Conservation (phyloP, 53 echinoderm and acorn worm genomes). For the Paracentrotus lividus region DNA sequence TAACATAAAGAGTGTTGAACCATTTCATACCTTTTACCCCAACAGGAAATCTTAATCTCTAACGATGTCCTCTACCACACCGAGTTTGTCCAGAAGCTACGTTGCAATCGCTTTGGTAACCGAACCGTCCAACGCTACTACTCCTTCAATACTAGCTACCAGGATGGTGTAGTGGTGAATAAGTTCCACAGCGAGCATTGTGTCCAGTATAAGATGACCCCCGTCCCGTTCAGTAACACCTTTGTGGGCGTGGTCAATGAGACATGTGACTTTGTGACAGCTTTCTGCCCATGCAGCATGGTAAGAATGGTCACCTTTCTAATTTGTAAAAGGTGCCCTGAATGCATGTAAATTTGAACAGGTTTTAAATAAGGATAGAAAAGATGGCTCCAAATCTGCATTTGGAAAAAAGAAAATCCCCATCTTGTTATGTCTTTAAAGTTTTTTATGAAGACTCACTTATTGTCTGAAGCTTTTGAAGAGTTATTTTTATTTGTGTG, state of each 20-base stretch:
- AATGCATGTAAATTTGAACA: too few relatives aligned
- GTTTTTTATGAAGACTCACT: too few relatives aligned
- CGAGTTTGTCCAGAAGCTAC: conserved; percentile 93
- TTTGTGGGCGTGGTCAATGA: conserved; percentile 98
- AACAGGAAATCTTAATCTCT: conserved; percentile 93
- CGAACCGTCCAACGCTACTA: conserved; percentile 97
- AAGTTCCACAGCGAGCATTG: conserved; percentile 95
- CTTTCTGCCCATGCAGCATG: conserved; percentile 99
- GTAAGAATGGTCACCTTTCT: conserved; percentile 70
- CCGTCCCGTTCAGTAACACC: conserved; percentile 91
- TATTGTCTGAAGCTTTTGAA: too few relatives aligned
- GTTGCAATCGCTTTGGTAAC: conserved; percentile 94
- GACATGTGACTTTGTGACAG: conserved; percentile 93
- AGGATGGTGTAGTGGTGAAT: conserved; percentile 89
- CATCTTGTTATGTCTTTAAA: too few relatives aligned
- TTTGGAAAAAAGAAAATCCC: too few relatives aligned
- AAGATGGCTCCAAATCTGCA: too few relatives aligned
- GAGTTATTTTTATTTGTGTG: too few relatives aligned
- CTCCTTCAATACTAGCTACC: conserved; percentile 93
- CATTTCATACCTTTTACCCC: background rate
- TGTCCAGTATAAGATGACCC: conserved; percentile 93
- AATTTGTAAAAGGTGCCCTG: too few relatives aligned
- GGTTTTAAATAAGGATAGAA: too few relatives aligned
- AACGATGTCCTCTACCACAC: conserved; percentile 98
- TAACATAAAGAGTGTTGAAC: background rate